Conservation (phyloP, 2,888 invertebrate species). For the Epinotia nisella region DNA sequence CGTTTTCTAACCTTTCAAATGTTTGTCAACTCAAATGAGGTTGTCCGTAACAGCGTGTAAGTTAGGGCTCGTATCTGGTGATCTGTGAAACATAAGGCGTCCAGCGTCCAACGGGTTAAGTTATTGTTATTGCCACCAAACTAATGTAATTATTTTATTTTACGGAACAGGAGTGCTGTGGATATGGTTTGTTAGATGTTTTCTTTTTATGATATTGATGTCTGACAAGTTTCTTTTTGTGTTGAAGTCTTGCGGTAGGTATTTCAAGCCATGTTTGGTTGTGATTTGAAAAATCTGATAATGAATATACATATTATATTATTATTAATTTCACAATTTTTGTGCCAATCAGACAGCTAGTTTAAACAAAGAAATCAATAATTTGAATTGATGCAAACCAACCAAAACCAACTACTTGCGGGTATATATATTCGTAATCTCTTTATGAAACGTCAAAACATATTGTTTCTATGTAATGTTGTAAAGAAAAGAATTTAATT, state of each 20-base stretch:
- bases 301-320: no score
- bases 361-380: no score
- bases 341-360: no score
- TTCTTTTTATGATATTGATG: slow-evolving; percentile 2
- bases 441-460: background rate
- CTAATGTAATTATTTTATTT: slow-evolving; percentile 81
- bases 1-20: slow-evolving; percentile 17
- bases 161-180: slow-evolving; percentile 54
- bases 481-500: no score
- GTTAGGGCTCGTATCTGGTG: slow-evolving; percentile 74
- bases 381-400: no score
- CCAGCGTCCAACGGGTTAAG: slow-evolving; percentile 63
- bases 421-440: background rate
- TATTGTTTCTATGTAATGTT: background rate
- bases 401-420: no score
- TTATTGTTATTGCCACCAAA: slow-evolving; percentile 82
- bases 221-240: background rate
- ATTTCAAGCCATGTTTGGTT: no score
- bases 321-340: no score
- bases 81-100: slow-evolving; percentile 76
- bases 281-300: no score
- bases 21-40: slow-evolving; percentile 43
- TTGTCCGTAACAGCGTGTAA: slow-evolving; percentile 58
- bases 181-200: slow-evolving; percentile 47
- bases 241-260: background rate